Conservation (phyloP, 2,797 vertebrate genomes). For the Notoglanidium macrostoma region DNA sequence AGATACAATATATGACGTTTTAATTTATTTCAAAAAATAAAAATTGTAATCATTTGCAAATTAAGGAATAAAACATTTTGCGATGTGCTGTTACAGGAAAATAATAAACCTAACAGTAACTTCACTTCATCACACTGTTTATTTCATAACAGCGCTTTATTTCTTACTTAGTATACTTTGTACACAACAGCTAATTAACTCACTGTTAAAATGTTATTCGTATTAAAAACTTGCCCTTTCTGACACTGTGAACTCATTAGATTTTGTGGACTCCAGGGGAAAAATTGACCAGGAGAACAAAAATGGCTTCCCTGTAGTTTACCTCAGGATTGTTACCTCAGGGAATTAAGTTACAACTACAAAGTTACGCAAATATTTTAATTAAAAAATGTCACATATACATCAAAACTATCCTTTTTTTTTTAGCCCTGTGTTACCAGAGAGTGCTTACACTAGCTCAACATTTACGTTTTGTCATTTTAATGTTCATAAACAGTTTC, state of each 20-base stretch:
- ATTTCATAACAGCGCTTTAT: background rate
- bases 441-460: no score
- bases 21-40: background rate
- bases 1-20: background rate
- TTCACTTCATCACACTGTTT: background rate
- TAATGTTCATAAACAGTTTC: background rate
- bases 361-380: background rate
- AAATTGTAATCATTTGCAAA: background rate
- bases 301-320: background rate
- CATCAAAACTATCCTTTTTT: background rate
- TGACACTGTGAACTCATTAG: background rate
- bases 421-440: background rate
- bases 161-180: slow-evolving; percentile 37
- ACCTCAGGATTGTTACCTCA: background rate
- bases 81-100: background rate
- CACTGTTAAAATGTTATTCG: background rate
- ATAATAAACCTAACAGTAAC: background rate
- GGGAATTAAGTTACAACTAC: background rate
- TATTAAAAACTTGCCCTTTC: background rate
- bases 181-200: background rate
- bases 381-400: no score
- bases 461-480: background rate
- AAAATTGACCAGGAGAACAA: background rate
- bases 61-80: background rate
- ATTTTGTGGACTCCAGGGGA: background rate